Evolutionary conservation across 2,888 invertebrate species (phyloP).

Genomic region (Enchytraeus crypticus): DNA sequence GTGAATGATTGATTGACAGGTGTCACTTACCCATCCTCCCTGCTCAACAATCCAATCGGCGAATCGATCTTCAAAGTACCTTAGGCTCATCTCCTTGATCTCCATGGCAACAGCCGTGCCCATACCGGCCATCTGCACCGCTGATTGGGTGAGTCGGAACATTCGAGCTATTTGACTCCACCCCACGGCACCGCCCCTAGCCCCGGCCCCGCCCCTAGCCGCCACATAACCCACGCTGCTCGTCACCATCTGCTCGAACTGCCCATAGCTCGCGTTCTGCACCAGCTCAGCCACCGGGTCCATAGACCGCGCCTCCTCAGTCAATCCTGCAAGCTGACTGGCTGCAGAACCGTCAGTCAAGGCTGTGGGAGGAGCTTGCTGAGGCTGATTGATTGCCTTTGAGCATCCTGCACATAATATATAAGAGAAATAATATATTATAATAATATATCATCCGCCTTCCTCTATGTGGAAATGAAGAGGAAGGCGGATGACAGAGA

Average conservation of each 20-base stretch:
- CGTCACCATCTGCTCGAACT: conserved; percentile 36
- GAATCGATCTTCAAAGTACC: conserved; percentile 42
- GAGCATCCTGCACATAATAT: no score
- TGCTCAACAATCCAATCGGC: conserved; percentile 44
- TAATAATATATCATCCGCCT: no score
- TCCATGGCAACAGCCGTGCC: conserved; percentile 37
- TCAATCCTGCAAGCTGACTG: no score
- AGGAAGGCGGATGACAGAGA: no score
- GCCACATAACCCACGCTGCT: conserved; percentile 33
- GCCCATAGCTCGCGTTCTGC: conserved; percentile 35
- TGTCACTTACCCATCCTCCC: conserved; percentile 42
- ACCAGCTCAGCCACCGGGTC: conserved; percentile 28
- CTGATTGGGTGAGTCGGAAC: conserved; percentile 39
- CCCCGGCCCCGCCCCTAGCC: no score
- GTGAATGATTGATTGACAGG: no score
- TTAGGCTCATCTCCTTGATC: conserved; percentile 41
- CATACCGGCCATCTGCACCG: conserved; percentile 37
- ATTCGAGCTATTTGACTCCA: conserved; percentile 42
- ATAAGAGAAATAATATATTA: no score
- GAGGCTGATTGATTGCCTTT: no score
- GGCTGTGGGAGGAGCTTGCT: no score
- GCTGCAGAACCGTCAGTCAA: no score
- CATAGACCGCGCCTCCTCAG: background rate
- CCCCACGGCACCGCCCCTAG: conserved; percentile 28
- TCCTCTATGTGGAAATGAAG: no score